Conservation (phyloP, 2,797 vertebrate genomes). For the Thamnophis elegans region DNA sequence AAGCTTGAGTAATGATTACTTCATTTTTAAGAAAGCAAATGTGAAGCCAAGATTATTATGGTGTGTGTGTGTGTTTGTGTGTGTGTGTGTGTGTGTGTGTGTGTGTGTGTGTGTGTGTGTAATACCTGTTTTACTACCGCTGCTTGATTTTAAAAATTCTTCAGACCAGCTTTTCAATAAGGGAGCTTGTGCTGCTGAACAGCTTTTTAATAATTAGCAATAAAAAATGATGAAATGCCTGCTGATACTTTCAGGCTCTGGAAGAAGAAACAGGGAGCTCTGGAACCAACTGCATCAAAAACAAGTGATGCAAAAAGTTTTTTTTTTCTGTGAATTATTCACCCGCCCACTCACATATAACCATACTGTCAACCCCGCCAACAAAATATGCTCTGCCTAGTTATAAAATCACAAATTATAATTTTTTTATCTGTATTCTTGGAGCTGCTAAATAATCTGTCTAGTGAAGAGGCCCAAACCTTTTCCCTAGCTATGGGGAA, state of each 20-base stretch:
- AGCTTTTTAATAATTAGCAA: not conserved
- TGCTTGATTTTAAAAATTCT: not conserved
- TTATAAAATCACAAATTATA: slow-evolving; percentile 17
- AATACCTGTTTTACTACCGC: not conserved
- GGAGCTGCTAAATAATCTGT: not conserved
- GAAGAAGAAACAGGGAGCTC: not conserved
- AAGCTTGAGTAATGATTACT: not conserved
- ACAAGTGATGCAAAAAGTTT: not conserved
- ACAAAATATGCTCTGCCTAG: slow-evolving; percentile 4
- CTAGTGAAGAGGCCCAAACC: not conserved
- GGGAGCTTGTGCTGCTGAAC: not conserved
- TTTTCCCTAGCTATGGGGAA: not conserved
- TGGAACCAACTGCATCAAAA: not conserved
- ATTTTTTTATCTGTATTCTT: slow-evolving; percentile 9
- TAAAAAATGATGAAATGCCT: not conserved
- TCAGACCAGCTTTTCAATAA: not conserved
- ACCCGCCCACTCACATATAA: not conserved
- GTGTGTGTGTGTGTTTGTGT: too few species aligned
- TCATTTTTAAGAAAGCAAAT: not conserved
- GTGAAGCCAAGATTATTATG: not conserved
- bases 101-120: too few species aligned
- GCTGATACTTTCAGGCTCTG: not conserved
- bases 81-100: not conserved
- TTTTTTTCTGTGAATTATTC: slow-evolving; percentile 16
- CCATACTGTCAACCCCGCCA: slow-evolving; percentile 7